Evolutionary conservation across 2,797 vertebrate genomes (phyloP).

Genomic region (Anas georgica): DNA sequence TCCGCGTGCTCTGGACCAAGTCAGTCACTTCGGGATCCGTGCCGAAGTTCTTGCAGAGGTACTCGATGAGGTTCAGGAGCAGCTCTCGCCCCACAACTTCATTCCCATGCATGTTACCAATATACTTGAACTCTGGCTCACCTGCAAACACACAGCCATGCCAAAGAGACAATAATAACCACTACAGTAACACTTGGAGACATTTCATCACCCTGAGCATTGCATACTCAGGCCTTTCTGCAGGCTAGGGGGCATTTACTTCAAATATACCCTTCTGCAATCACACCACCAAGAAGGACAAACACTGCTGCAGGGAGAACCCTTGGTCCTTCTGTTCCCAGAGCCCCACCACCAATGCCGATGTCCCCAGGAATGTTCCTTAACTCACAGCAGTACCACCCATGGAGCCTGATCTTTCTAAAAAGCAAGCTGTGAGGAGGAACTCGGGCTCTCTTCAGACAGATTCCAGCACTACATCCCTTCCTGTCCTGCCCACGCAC

Average conservation of each 20-base stretch:
- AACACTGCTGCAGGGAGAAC: background rate
- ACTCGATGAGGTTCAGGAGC: constrained; percentile 94
- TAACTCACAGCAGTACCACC: background rate
- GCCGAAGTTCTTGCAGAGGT: constrained; percentile 94
- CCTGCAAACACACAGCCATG: constrained; percentile 74
- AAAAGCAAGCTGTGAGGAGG: background rate
- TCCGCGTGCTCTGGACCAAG: constrained; percentile 89
- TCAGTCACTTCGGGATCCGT: constrained; percentile 89
- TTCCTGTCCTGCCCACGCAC: background rate
- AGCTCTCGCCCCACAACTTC: constrained; percentile 96
- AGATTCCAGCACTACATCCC: background rate
- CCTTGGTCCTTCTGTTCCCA: background rate
- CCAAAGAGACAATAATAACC: background rate
- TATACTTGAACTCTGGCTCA: constrained; percentile 97
- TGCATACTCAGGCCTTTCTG: background rate
- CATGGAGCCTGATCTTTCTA: background rate
- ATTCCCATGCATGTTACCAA: constrained; percentile 98
- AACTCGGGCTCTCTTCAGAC: background rate
- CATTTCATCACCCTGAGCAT: background rate
- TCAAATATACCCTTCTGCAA: background rate
- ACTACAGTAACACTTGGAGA: background rate
- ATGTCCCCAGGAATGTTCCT: background rate
- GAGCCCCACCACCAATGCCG: background rate
- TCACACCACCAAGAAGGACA: background rate
- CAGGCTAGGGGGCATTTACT: background rate